phyloP scores from a whole-genome alignment of 1,140 invertebrate genomes.

The Drosophila ohnishii region DNA sequence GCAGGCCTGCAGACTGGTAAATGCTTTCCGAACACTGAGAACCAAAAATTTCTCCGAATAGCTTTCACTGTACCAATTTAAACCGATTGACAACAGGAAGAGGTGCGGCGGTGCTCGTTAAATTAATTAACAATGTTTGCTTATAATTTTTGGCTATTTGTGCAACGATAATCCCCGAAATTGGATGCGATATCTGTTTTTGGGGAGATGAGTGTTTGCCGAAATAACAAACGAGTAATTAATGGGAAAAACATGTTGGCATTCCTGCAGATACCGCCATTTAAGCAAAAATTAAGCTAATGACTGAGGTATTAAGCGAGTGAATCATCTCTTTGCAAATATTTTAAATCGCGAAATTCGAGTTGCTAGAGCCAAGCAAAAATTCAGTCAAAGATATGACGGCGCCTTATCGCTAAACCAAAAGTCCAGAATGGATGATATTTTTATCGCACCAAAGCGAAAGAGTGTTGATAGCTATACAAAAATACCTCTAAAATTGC shows the following conservation, averaged over 20 bases:
- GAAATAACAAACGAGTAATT: conserved; percentile 30
- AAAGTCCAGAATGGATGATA: conserved; percentile 37
- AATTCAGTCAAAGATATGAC: conserved; percentile 23
- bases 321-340: conserved; percentile 19
- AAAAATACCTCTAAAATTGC: conserved; percentile 10
- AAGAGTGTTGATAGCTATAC: conserved; percentile 53
- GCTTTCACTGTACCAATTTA: conserved; percentile 46
- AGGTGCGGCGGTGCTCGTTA: conserved; percentile 55
- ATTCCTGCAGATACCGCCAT: conserved; percentile 15
- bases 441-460: conserved; percentile 50
- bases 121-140: conserved; percentile 62
- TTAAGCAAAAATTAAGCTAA: conserved; percentile 33
- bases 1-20: conserved; percentile 1
- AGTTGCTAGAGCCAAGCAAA: not conserved
- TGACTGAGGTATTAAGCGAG: conserved; percentile 19
- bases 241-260: conserved; percentile 16
- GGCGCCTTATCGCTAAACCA: conserved; percentile 42
- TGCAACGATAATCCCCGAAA: conserved; percentile 35
- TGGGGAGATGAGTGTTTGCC: conserved; percentile 9
- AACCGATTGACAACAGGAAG: conserved; percentile 47
- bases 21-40: conserved; percentile 7
- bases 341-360: conserved; percentile 28
- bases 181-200: conserved; percentile 35
- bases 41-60: conserved; percentile 17
- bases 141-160: conserved; percentile 29